A percentile compares a stretch with the other conserved stretches of the same genome.
phyloP scores from a whole-genome alignment of 2,888 invertebrate genomes.

The Phortica okadai region DNA sequence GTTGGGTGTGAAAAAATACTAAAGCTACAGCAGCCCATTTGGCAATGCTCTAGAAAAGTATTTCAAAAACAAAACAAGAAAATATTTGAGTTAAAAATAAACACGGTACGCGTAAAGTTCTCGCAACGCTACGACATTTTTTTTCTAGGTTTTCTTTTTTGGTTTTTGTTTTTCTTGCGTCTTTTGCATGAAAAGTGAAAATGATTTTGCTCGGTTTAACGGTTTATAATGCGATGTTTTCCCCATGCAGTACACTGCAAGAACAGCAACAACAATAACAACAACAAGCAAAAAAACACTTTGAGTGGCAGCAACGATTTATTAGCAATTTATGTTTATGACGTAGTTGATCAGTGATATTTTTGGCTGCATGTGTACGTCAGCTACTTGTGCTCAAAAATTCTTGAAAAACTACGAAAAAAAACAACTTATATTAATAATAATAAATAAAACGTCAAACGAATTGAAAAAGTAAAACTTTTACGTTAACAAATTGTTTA shows the following conservation, averaged over 20 bases:
- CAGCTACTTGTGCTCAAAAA: constrained; percentile 12
- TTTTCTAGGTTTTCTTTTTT: neutral
- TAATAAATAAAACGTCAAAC: constrained; percentile 13
- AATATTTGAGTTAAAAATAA: constrained; percentile 27
- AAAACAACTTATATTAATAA: constrained; percentile 14
- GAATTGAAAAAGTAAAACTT: too few species aligned
- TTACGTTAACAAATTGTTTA: constrained; percentile 14
- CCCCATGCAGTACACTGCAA: neutral
- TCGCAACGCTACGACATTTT: neutral
- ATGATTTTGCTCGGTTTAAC: constrained; percentile 4
- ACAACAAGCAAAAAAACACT: constrained; percentile 34
- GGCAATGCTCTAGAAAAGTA: constrained; percentile 31
- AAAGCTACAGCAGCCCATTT: neutral
- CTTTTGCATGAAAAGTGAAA: constrained; percentile 3
- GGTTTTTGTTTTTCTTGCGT: neutral
- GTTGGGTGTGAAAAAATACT: neutral
- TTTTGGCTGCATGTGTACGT: constrained; percentile 23
- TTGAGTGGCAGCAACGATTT: constrained; percentile 37
- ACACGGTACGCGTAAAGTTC: constrained; percentile 15
- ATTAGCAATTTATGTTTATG: constrained; percentile 45
- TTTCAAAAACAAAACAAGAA: constrained; percentile 6
- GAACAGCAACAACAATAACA: constrained; percentile 21
- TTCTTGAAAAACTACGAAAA: constrained; percentile 46
- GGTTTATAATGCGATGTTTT: neutral
- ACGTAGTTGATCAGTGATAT: constrained; percentile 13